Evolutionary conservation across 2,888 invertebrate genomes (phyloP).

Genomic region (Fragum fragum): DNA sequence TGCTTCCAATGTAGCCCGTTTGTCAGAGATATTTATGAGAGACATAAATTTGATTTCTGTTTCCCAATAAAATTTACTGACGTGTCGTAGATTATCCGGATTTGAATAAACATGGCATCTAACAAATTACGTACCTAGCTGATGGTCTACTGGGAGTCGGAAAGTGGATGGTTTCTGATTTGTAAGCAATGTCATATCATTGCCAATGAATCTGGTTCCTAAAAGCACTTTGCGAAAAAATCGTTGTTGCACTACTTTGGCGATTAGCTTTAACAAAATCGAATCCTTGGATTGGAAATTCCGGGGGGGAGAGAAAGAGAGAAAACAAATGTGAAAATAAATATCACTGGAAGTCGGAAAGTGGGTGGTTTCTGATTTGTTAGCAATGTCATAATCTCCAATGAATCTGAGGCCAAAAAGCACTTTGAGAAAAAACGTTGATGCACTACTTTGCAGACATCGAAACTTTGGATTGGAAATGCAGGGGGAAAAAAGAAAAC

Average conservation of each 20-base stretch:
- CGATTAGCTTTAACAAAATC: no score
- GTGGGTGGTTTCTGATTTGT: background rate
- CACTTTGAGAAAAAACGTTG: no score
- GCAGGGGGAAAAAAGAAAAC: no score
- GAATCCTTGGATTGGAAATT: no score
- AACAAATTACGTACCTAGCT: slow-evolving; percentile 3
- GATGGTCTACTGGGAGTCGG: background rate
- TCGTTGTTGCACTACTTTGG: no score
- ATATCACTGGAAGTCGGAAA: background rate
- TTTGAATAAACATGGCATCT: slow-evolving; percentile 15
- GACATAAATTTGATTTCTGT: slow-evolving; percentile 26
- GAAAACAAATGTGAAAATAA: no score
- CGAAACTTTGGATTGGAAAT: no score
- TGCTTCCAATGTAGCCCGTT: background rate
- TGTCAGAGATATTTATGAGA: slow-evolving; percentile 17
- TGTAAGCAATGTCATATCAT: background rate
- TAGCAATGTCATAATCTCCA: background rate
- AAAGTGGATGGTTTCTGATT: background rate
- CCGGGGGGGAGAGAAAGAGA: no score
- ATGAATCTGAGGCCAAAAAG: no score
- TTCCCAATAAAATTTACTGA: background rate
- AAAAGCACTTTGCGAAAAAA: no score
- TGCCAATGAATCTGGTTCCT: no score
- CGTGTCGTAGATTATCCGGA: slow-evolving; percentile 17
- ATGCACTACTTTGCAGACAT: no score